phyloP scores from a whole-genome alignment of 1,140 invertebrate genomes.

The Drosophila burlai region DNA sequence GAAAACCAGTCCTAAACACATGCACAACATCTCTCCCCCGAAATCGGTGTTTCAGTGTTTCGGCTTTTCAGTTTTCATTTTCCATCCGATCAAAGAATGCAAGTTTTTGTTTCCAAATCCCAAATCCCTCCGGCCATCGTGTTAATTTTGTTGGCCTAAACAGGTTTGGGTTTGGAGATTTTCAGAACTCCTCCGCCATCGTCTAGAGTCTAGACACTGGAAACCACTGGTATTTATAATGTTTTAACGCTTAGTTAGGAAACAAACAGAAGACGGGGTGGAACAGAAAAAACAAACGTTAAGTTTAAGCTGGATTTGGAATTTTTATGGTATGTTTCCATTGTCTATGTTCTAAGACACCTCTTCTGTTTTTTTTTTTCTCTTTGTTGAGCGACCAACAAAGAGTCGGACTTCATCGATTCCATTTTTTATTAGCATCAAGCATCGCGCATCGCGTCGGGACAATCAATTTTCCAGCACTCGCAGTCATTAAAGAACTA shows the following conservation, averaged over 20 bases:
- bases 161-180: slow-evolving; percentile 39
- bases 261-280: slow-evolving; percentile 18
- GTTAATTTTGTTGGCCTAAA: slow-evolving; percentile 46
- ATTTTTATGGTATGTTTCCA: slow-evolving; percentile 49
- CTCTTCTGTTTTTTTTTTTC: slow-evolving; percentile 24
- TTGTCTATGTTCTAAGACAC: slow-evolving; percentile 52
- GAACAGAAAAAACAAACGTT: slow-evolving; percentile 24
- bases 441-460: slow-evolving; percentile 15
- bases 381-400: neutral
- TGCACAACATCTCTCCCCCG: slow-evolving; percentile 24
- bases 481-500: slow-evolving; percentile 63
- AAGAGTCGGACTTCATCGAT: slow-evolving; percentile 51
- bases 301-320: slow-evolving; percentile 38
- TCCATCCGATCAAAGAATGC: slow-evolving; percentile 43
- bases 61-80: slow-evolving; percentile 37
- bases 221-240: slow-evolving; percentile 50
- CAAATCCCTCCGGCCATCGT: slow-evolving; percentile 29
- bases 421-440: slow-evolving; percentile 51
- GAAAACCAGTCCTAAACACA: slow-evolving; percentile 28
- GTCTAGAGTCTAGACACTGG: slow-evolving; percentile 32
- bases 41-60: slow-evolving; percentile 6
- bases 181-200: slow-evolving; percentile 34
- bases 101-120: slow-evolving; percentile 43
- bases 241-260: slow-evolving; percentile 52
- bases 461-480: slow-evolving; percentile 47